Percentiles rank a stretch among this genome's conserved stretches.
Conservation (phyloP, 2,113 vertebrate genomes). For the Chunga burmeisteri region DNA sequence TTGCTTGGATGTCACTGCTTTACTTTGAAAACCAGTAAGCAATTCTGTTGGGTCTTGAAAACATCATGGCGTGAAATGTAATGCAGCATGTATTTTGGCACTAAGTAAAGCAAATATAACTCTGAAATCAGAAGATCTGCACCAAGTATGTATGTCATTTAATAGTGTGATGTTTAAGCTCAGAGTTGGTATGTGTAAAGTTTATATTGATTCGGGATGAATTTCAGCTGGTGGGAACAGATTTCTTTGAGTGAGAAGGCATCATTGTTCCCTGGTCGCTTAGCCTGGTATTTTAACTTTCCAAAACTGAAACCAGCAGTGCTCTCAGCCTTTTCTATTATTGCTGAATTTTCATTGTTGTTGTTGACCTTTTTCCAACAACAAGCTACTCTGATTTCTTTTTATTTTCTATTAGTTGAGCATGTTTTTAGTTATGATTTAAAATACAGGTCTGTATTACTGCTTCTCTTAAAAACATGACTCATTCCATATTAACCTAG, state of each 20-base stretch:
- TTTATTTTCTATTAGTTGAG: not conserved
- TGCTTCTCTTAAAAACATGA: slow-evolving; percentile 57
- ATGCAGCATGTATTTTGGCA: not conserved
- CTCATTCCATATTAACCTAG: slow-evolving; percentile 57
- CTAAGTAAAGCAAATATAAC: not conserved
- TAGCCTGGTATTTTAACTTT: not conserved
- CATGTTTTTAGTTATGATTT: not conserved
- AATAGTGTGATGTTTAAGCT: not conserved
- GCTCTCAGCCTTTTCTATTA: not conserved
- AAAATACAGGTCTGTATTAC: slow-evolving; percentile 33
- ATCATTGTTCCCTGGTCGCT: not conserved
- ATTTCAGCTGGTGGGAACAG: not conserved
- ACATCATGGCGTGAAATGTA: not conserved
- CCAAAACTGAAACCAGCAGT: not conserved
- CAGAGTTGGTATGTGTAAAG: not conserved
- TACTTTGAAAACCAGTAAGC: not conserved
- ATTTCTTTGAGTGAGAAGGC: not conserved
- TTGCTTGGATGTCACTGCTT: not conserved
- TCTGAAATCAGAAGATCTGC: not conserved
- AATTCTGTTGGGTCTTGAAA: not conserved
- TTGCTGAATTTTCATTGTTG: not conserved
- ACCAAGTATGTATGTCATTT: not conserved
- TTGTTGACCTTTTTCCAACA: not conserved
- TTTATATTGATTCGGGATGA: not conserved
- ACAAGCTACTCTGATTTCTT: not conserved